Conservation (phyloP, 2,113 vertebrate genomes). For the Arvicanthis niloticus region DNA sequence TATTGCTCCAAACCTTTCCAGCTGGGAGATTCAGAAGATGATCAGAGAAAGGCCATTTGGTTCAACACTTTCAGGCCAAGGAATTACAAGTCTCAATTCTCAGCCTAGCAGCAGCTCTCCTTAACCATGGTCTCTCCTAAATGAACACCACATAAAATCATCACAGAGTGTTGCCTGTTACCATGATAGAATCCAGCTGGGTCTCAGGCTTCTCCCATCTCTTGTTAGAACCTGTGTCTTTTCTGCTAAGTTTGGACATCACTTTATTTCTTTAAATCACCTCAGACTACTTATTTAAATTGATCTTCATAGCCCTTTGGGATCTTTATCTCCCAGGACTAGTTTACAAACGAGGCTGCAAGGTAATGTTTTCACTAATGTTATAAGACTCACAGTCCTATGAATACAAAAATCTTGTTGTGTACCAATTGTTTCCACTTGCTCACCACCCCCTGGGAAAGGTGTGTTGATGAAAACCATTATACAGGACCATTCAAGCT, state of each 20-base stretch:
- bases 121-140: neutral
- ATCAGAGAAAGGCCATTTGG: neutral
- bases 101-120: neutral
- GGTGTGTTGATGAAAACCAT: neutral
- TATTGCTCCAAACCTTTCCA: neutral
- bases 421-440: neutral
- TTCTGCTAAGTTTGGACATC: neutral
- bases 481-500: accelerated
- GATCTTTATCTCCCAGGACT: neutral
- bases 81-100: neutral
- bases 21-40: neutral
- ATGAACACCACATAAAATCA: neutral
- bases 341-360: neutral
- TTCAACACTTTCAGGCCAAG: neutral
- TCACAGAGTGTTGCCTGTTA: neutral
- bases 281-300: neutral
- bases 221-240: neutral
- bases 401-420: neutral
- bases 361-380: neutral
- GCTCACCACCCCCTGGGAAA: neutral
- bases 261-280: neutral
- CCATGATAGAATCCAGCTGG: neutral
- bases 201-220: neutral
- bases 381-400: neutral
- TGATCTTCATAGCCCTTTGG: neutral